Evolutionary conservation across 2,113 vertebrate species (phyloP), one percentile per base, ranked within the genome.

Genomic region (Rostratula benghalensis): DNA sequence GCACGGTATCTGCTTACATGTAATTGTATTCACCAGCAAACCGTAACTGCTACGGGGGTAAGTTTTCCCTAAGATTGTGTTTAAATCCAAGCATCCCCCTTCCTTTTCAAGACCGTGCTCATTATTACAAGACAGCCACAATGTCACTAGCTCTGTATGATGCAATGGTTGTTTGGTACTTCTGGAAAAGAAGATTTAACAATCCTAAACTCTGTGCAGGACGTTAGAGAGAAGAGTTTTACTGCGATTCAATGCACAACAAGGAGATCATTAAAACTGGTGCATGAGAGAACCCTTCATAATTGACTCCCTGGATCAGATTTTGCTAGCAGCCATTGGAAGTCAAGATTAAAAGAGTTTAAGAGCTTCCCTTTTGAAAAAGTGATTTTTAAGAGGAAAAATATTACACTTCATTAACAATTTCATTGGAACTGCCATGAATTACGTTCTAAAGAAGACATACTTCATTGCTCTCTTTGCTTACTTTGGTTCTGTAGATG

Each of bases 271-370:
- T 92, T 87, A 93, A 94, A 79, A 50, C 35, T 85, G 82, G 65
- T 9, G 2, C 57, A 54, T 30, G 51, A 39, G 46, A 89, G n/a
- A 53, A 83, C 63, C 93, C 54, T 78, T 70, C 64, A 64, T 94
- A 65, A 73, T 71, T 75, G 65, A 92, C 64, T 94, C 71, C 46
- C 64, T 67, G 89, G 73, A 79, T 89, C 81, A 35, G 86, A 64
- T 71, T 73, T 89, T 94, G 51, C 85, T 86, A 64, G 67, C 75
- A 79, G 87, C 65, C 14, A 79, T 9, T 92, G 83, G 70, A 85
- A 82, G 31, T 50, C 41, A 81, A 76, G 85, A 94, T 89, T 95
- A 82, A 83, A 93, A 81, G 56, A 92, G 45, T 91, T 86, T 84
- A 78, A 90, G 61, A 76, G 65, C 46, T 87, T 89, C 57, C 53